Percentiles rank a stretch among this genome's conserved stretches.
These are phyloP conservation scores for Petrolisthes cinctipes DNA, from an alignment of 2,888 invertebrate species.

Conservation along the genomic window DNA sequence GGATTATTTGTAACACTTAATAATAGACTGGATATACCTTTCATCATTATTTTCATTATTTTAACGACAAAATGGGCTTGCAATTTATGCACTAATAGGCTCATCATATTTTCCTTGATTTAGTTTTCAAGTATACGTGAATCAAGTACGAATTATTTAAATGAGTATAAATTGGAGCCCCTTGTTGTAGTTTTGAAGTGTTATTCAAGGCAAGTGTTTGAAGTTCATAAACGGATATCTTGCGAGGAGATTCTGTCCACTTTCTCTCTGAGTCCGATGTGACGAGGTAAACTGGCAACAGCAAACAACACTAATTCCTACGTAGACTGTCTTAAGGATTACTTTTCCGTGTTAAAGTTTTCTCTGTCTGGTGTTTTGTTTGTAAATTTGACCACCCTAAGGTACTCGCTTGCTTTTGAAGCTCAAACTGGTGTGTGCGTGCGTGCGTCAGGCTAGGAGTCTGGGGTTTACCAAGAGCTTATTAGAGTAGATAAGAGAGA, in stretches of 20 bases:
- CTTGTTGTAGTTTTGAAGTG: too few relatives aligned
- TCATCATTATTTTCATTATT: neutral
- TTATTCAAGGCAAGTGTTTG: too few relatives aligned
- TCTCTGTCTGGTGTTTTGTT: neutral
- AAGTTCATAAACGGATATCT: too few relatives aligned
- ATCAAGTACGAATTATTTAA: too few relatives aligned
- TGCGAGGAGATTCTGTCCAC: too few relatives aligned
- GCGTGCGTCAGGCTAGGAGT: constrained; percentile 28
- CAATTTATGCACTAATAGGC: neutral
- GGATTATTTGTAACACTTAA: neutral
- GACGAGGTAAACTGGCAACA: too few relatives aligned
- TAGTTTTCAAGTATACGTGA: too few relatives aligned
- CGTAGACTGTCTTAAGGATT: too few relatives aligned
- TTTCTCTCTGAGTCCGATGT: too few relatives aligned
- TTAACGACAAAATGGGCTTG: neutral
- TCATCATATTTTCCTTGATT: neutral
- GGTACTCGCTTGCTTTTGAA: constrained; percentile 19
- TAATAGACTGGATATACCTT: neutral
- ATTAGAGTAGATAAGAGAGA: constrained; percentile 50
- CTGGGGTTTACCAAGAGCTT: constrained; percentile 45
- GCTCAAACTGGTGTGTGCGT: constrained; percentile 46
- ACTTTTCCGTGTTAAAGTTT: neutral
- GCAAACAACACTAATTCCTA: too few relatives aligned
- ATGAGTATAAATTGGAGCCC: too few relatives aligned
- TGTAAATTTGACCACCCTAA: neutral